A percentile compares a stretch with the other conserved stretches of the same genome.
These are phyloP conservation scores for Leptodactylus fallax DNA, from an alignment of 2,797 vertebrate genomes.

Conservation along the genomic window DNA sequence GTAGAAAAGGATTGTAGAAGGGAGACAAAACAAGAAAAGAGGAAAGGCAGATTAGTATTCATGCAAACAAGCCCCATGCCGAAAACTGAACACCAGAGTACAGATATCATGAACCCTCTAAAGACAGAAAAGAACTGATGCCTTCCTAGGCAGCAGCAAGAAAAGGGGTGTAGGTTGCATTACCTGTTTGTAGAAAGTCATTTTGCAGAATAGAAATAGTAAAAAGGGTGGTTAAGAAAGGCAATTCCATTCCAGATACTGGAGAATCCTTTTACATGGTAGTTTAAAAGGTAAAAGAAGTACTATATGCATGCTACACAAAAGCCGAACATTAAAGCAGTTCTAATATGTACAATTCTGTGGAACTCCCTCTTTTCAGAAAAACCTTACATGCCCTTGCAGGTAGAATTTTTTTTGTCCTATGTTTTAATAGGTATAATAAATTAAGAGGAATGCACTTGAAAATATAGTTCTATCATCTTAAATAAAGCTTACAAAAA, in stretches of 20 bases:
- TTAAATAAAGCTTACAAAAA: background rate
- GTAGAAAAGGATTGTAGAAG: background rate
- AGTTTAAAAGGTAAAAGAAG: background rate
- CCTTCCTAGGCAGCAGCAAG: background rate
- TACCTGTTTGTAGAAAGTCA: background rate
- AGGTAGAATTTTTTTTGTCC: background rate
- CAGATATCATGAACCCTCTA: background rate
- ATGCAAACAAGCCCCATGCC: constrained; percentile 74
- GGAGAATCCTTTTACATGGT: background rate
- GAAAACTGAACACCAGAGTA: constrained; percentile 67
- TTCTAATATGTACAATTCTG: background rate
- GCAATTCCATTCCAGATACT: background rate
- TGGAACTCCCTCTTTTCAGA: background rate
- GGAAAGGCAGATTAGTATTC: constrained; percentile 73
- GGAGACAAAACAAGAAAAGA: constrained; percentile 65
- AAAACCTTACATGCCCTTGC: background rate
- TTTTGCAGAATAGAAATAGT: background rate
- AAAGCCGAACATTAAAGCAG: background rate
- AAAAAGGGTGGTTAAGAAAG: background rate
- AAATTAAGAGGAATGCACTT: background rate
- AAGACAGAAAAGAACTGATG: background rate
- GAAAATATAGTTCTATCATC: background rate
- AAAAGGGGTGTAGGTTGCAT: background rate
- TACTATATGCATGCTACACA: background rate
- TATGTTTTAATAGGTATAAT: background rate